A percentile compares a stretch with the other conserved stretches of the same genome.
These are phyloP conservation scores for Morone saxatilis DNA, from an alignment of 2,113 vertebrate genomes.

Conservation along the genomic window DNA sequence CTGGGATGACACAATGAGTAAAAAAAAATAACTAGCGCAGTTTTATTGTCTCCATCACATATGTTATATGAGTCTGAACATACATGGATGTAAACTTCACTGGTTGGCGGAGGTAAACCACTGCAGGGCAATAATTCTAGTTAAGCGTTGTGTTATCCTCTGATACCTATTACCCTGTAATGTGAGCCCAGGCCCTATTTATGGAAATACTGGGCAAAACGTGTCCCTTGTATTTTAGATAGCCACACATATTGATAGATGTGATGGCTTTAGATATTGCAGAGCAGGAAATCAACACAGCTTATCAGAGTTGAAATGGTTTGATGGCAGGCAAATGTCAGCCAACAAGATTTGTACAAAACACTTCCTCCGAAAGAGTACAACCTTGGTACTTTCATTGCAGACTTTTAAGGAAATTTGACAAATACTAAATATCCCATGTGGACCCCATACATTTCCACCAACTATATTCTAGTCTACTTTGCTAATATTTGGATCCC, in stretches of 20 bases:
- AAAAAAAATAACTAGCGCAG: too few relatives aligned
- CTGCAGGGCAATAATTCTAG: too few relatives aligned
- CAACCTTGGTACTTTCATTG: not conserved
- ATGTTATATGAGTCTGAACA: too few relatives aligned
- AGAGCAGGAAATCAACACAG: not conserved
- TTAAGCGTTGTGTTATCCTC: not conserved
- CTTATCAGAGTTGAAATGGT: not conserved
- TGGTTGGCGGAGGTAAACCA: too few relatives aligned
- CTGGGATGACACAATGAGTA: too few relatives aligned
- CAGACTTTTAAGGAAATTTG: not conserved
- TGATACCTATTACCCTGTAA: not conserved
- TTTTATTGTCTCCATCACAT: too few relatives aligned
- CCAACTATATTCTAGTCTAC: not conserved
- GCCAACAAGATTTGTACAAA: not conserved
- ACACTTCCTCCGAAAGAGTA: not conserved
- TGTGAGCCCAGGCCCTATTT: not conserved
- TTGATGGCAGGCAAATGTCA: not conserved
- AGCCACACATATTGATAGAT: not conserved
- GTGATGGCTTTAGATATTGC: not conserved
- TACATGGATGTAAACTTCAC: too few relatives aligned
- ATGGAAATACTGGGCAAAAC: not conserved
- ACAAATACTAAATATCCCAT: not conserved
- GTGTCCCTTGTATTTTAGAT: not conserved
- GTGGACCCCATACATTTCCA: not conserved
- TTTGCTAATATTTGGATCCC: slow-evolving; percentile 3